Conservation (phyloP, 2,113 vertebrate genomes). For the Thermophis baileyi region DNA sequence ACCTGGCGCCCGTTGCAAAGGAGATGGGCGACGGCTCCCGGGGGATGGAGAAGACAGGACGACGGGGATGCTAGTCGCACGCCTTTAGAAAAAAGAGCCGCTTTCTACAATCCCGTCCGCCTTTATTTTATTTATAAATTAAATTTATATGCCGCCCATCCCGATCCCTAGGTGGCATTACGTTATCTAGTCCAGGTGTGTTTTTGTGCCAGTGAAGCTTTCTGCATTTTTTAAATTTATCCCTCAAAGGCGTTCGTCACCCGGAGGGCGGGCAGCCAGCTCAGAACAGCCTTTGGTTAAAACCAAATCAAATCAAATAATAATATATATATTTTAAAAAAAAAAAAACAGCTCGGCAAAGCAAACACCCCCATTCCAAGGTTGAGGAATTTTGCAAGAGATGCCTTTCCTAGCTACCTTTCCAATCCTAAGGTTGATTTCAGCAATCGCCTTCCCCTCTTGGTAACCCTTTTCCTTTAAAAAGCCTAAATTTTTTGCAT, state of each 20-base stretch:
- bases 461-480: background rate
- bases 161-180: background rate
- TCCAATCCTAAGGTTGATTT: too few relatives aligned
- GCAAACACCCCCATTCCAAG: background rate
- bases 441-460: background rate
- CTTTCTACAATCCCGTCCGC: background rate
- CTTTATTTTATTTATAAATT: background rate
- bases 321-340: too few relatives aligned
- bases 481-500: background rate
- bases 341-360: background rate
- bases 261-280: background rate
- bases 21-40: background rate
- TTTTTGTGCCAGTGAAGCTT: background rate
- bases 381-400: background rate
- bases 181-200: background rate
- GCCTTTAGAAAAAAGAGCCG: background rate
- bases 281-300: background rate
- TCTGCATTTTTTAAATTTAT: background rate
- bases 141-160: background rate
- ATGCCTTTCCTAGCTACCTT: background rate
- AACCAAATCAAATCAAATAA: background rate
- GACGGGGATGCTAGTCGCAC: background rate
- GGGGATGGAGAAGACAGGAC: background rate
- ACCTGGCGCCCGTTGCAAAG: background rate
- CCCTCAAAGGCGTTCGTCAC: background rate